A percentile compares a stretch with the other conserved stretches of the same genome.
Evolutionary conservation across 2,797 vertebrate genomes (phyloP).

Genomic region (Champsocephalus esox): DNA sequence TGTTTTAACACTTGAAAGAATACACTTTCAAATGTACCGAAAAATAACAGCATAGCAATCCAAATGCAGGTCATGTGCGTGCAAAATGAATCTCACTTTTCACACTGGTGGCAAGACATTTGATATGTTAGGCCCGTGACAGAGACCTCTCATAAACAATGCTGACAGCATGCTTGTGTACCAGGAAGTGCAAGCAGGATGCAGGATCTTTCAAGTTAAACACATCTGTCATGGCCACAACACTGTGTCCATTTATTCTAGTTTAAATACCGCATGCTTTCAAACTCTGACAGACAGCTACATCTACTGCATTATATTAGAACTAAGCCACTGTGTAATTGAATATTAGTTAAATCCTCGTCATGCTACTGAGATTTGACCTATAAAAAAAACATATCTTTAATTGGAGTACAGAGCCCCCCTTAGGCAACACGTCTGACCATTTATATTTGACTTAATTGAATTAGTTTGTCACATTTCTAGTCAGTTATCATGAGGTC

Average conservation of each 20-base stretch:
- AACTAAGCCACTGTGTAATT: constrained; percentile 79
- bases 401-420: constrained; percentile 52
- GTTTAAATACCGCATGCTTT: constrained; percentile 49
- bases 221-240: constrained; percentile 58
- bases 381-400: constrained; percentile 59
- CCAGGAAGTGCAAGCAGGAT: constrained; percentile 52
- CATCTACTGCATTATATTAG: constrained; percentile 68
- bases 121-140: constrained; percentile 36
- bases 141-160: constrained; percentile 54
- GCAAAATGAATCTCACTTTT: constrained; percentile 24
- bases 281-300: constrained; percentile 63
- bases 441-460: constrained; percentile 47
- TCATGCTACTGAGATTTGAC: constrained; percentile 70
- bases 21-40: constrained; percentile 22
- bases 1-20: constrained; percentile 31
- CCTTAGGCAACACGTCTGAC: constrained; percentile 45
- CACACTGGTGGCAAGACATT: constrained; percentile 42
- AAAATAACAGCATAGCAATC: constrained; percentile 35
- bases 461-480: constrained; percentile 32
- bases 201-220: constrained; percentile 65
- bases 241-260: constrained; percentile 59
- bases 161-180: constrained; percentile 62
- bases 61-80: background rate
- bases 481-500: constrained; percentile 1
- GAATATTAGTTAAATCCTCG: constrained; percentile 75